These are phyloP conservation scores for Aphodius sticticus DNA, from an alignment of 2,888 invertebrate species.

Conservation along the genomic window DNA sequence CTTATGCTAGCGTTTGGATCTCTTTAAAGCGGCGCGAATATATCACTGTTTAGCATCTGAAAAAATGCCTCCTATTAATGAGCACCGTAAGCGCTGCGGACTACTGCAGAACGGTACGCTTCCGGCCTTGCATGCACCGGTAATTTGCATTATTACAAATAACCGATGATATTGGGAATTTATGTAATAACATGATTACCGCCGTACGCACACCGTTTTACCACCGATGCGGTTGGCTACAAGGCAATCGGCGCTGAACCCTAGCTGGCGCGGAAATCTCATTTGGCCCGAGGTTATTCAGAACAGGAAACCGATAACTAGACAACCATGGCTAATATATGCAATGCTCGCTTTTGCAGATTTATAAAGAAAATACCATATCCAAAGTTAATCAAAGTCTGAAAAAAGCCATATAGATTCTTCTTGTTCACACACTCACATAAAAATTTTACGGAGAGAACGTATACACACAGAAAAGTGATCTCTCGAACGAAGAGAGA, in stretches of 20 bases:
- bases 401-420: too few relatives aligned
- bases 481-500: too few relatives aligned
- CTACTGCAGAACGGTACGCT: neutral
- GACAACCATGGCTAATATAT: neutral
- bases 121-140: neutral
- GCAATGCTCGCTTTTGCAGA: neutral
- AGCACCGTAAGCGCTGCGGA: neutral
- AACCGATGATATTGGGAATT: slow-evolving; percentile 29
- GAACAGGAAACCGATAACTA: neutral
- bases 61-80: neutral
- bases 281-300: neutral
- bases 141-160: slow-evolving; percentile 26
- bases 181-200: slow-evolving; percentile 29
- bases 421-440: too few relatives aligned
- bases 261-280: neutral
- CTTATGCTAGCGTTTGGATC: neutral
- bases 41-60: neutral
- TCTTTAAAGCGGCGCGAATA: neutral
- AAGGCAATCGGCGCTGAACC: neutral
- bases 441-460: too few relatives aligned
- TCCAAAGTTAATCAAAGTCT: too few relatives aligned
- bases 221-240: neutral
- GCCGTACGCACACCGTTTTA: neutral
- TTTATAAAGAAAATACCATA: too few relatives aligned
- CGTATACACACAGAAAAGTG: too few relatives aligned